Conservation (phyloP, 2,113 vertebrate species). For the Progne subis region DNA sequence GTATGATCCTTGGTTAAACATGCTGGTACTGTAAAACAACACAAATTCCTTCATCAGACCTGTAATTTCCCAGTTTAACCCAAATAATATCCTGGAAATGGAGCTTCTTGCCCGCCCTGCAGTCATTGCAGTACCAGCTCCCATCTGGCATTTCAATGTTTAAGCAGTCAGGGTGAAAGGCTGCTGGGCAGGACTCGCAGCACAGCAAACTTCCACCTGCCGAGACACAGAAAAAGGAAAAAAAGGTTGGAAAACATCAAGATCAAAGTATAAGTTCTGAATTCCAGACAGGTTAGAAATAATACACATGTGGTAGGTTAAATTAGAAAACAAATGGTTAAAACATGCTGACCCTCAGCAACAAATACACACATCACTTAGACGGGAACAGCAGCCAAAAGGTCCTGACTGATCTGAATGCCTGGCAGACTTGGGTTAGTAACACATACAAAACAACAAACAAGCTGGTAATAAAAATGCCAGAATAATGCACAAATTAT, state of each 20-base stretch:
- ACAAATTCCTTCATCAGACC: conserved; percentile 71
- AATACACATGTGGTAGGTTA: background rate
- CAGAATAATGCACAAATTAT: background rate
- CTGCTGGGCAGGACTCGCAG: conserved; percentile 96
- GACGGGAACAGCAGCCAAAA: background rate
- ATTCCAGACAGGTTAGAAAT: background rate
- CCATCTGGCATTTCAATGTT: conserved; percentile 97
- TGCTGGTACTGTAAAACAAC: background rate
- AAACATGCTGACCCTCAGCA: background rate
- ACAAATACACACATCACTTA: background rate
- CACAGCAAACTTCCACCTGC: conserved; percentile 94
- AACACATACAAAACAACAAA: conserved; percentile 4
- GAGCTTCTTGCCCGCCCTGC: conserved; percentile 92
- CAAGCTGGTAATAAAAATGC: background rate
- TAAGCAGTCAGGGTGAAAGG: conserved; percentile 96
- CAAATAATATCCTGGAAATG: conserved; percentile 95
- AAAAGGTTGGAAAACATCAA: background rate
- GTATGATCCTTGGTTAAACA: background rate
- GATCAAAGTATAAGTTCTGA: background rate
- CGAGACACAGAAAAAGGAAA: background rate
- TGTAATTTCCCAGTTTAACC: conserved; percentile 98
- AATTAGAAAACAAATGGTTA: background rate
- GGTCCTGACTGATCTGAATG: background rate
- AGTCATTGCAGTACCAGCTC: conserved; percentile 99
- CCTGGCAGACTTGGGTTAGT: background rate